Base-by-base conservation (phyloP, 2,888 invertebrate species). In the Mesorhabditis belari region DNA sequence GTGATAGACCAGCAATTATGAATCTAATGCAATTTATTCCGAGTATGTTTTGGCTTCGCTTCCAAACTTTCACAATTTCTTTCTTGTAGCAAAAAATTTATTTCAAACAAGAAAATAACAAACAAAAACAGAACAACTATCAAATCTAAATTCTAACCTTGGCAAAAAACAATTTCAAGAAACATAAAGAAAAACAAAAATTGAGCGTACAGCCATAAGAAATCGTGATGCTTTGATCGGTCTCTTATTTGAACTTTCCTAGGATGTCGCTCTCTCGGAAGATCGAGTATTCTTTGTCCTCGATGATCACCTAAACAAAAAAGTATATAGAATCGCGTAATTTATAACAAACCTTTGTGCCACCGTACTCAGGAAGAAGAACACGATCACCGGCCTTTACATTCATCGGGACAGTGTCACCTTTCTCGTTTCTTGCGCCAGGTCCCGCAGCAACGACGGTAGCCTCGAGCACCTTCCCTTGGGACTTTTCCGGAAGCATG, bases 301-400 rank as follows among this genome's bases (percentile, higher is more conserved):
- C 73, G 51, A 78, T 67, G 55, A 71, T 55, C 19, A 72, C 69
- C 68, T 65, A 58, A 12, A 73, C 61, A 12, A 6, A 35, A 57
- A 57, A 58, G 6, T 12, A 25, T 60, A 54, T 44, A 27, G 28
- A 24, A 25, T 55, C 17, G 28, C 55, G 5, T n/a, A 4, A 27
- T n/a, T n/a, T n/a, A n/a, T n/a, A 9, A 74, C 88, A 87, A 54
- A 98, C 90, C 86, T 95, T 96, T 68, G 93, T 95, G 74, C 98
- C 98, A 65, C 98, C 98, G 84, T 91, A 98, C 85, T 99, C 98
- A 0, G 98, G 98, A 57, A 99, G 86, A 60, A 99, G 85, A 9
- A 99, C 96, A 80, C 87, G 87, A 83, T 98, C 98, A 60, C 98
- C 98, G 66, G 90, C 89, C 61, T 76, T 77, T 28, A 79, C 71